Conservation (phyloP, 2,888 invertebrate genomes). For the Agrotis puta region DNA sequence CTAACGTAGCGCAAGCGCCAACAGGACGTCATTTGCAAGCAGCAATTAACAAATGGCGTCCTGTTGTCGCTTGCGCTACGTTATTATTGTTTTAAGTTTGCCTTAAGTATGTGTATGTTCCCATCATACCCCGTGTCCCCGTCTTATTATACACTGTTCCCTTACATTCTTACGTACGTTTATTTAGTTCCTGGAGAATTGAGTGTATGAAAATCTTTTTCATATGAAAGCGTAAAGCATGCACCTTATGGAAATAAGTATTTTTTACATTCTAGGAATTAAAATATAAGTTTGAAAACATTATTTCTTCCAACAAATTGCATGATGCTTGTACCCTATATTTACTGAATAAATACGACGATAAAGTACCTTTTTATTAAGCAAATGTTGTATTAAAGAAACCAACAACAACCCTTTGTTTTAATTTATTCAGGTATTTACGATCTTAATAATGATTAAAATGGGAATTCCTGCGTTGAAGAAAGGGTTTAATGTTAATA, state of each 20-base stretch:
- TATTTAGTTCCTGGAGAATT: not conserved
- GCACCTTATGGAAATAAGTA: not conserved
- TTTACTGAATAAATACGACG: conserved; percentile 22
- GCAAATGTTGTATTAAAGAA: conserved; percentile 16
- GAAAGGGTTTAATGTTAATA: conserved; percentile 41
- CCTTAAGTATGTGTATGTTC: no score
- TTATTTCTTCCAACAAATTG: conserved; percentile 31
- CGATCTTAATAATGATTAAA: conserved; percentile 51
- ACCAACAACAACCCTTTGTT: conserved; percentile 29
- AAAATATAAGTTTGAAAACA: conserved; percentile 5
- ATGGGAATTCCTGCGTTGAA: conserved; percentile 33
- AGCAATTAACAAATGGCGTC: no score
- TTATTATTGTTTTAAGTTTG: no score
- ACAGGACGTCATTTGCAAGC: no score
- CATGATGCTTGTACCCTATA: conserved; percentile 24
- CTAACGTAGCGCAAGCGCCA: no score
- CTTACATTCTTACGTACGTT: not conserved
- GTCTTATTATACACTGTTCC: no score
- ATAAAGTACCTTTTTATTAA: conserved; percentile 10
- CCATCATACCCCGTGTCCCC: no score
- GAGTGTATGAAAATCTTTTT: not conserved
- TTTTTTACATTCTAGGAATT: conserved; percentile 18
- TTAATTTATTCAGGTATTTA: conserved; percentile 57
- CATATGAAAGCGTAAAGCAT: conserved; percentile 4
- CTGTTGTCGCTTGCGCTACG: no score